These are phyloP conservation scores for Amblyornis subalaris DNA, from an alignment of 2,113 vertebrate genomes.

Conservation along the genomic window DNA sequence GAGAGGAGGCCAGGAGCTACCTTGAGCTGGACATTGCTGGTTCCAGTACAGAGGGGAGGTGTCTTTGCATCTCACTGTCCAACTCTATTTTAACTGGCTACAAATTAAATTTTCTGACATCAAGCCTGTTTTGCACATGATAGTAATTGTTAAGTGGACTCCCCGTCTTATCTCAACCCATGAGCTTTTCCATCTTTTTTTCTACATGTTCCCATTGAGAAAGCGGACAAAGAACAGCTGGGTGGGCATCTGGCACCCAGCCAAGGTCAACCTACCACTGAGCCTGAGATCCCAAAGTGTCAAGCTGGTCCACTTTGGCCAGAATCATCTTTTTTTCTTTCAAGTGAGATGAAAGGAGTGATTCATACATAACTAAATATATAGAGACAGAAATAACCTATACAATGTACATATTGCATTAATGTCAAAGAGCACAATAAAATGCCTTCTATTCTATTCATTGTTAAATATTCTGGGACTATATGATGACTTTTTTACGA, in stretches of 20 bases:
- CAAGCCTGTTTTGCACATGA: not conserved
- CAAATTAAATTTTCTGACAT: not conserved
- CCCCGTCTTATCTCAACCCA: not conserved
- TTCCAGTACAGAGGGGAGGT: not conserved
- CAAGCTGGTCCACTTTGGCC: not conserved
- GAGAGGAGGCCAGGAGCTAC: not conserved
- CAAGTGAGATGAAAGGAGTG: not conserved
- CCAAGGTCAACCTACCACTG: not conserved
- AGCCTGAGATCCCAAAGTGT: not conserved
- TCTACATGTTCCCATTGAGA: not conserved
- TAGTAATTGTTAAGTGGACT: not conserved
- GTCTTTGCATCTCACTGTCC: not conserved
- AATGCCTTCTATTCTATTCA: not conserved
- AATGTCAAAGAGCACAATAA: not conserved
- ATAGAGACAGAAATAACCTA: not conserved
- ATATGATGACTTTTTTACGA: not conserved
- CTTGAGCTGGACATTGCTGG: fast-evolving
- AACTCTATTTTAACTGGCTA: not conserved
- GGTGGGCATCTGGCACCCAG: not conserved
- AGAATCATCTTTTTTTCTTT: not conserved
- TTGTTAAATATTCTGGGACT: not conserved
- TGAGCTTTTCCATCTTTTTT: not conserved
- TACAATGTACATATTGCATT: not conserved
- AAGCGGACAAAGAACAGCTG: not conserved
- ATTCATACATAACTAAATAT: not conserved